These are phyloP conservation scores for Henricia sp. DNA, from an alignment of 53 echinoderm and acorn worm species.

Conservation along the genomic window DNA sequence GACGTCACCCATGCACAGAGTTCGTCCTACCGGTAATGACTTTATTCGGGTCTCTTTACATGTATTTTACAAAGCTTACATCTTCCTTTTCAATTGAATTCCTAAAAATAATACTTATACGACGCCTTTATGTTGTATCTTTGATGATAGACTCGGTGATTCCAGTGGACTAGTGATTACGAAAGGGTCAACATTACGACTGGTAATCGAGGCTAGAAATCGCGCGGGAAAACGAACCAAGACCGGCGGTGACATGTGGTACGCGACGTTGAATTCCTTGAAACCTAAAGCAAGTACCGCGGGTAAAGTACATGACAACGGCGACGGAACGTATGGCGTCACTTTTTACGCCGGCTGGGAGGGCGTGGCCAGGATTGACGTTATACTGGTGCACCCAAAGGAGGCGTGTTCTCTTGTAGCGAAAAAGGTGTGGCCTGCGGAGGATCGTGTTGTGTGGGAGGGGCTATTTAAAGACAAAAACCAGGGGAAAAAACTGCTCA, in stretches of 20 bases:
- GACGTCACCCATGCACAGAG: slow-evolving; percentile 24
- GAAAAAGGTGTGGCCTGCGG: slow-evolving; percentile 34
- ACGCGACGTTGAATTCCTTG: slow-evolving; percentile 30
- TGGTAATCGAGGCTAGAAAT: slow-evolving; percentile 50
- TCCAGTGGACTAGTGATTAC: slow-evolving; percentile 19
- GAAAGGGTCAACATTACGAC: slow-evolving; percentile 17
- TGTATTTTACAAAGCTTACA: no score
- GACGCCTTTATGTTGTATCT: no score
- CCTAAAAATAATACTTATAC: no score
- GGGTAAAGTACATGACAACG: slow-evolving; percentile 27
- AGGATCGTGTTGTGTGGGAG: slow-evolving; percentile 38
- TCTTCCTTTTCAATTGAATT: no score
- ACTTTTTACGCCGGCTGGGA: slow-evolving; percentile 33
- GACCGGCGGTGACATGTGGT: slow-evolving; percentile 49
- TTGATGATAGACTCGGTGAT: neutral
- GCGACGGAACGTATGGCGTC: slow-evolving; percentile 38
- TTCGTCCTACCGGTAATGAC: slow-evolving; percentile 27
- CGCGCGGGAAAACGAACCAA: slow-evolving; percentile 17
- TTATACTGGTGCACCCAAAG: slow-evolving; percentile 38
- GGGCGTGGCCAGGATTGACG: slow-evolving; percentile 48
- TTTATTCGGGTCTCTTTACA: neutral
- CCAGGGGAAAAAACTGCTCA: neutral
- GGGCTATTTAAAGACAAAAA: neutral
- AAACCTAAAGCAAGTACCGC: slow-evolving; percentile 25
- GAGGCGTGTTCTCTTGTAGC: slow-evolving; percentile 33